Conservation (phyloP, 2,797 vertebrate genomes). For the Mus spretus region DNA sequence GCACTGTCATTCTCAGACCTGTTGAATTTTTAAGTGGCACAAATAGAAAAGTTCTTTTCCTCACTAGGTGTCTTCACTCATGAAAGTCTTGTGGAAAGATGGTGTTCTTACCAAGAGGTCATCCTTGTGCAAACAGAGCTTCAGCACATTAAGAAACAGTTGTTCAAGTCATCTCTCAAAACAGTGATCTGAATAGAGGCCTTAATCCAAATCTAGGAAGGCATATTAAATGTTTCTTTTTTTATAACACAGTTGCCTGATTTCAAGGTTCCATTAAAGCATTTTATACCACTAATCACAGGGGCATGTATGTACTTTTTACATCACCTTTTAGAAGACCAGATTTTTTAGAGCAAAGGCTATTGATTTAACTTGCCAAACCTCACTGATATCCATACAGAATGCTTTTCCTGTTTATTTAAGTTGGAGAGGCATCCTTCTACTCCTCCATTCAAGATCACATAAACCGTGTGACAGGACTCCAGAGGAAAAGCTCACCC, state of each 20-base stretch:
- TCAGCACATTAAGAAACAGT: background rate
- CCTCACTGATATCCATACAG: background rate
- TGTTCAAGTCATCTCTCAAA: background rate
- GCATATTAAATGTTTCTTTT: background rate
- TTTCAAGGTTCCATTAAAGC: background rate
- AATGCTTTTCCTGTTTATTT: conserved; percentile 55
- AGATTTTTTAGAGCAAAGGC: conserved; percentile 17
- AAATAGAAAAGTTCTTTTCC: conserved; percentile 16
- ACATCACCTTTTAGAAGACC: background rate
- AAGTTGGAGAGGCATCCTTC: background rate
- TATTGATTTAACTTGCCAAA: conserved; percentile 1
- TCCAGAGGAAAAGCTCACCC: background rate
- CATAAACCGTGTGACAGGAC: background rate
- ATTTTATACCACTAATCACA: conserved; percentile 3
- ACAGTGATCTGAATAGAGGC: background rate
- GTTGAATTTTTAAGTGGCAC: conserved; percentile 19
- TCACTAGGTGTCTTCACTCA: background rate
- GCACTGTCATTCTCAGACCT: background rate
- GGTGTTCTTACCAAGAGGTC: background rate
- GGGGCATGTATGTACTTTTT: conserved; percentile 23
- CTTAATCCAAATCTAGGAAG: background rate
- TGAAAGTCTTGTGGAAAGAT: background rate
- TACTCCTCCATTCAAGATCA: background rate
- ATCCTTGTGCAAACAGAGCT: background rate
- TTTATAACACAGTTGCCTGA: background rate